phyloP scores from a whole-genome alignment of 92 coral and sea anemone genomes.

The Zoanthus gigantus region DNA sequence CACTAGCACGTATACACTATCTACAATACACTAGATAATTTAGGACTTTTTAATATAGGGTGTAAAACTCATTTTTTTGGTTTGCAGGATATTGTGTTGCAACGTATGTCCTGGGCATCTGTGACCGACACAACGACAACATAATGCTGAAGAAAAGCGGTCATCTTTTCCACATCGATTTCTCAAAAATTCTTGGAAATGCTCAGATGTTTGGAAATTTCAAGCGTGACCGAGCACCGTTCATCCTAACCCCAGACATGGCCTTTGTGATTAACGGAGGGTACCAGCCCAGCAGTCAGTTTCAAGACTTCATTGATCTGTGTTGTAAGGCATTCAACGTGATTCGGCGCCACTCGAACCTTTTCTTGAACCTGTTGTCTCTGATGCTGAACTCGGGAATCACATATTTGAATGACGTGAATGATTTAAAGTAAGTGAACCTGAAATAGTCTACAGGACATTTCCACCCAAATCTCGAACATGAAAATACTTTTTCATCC shows the following conservation, averaged over 20 bases:
- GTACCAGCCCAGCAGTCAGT: constrained; percentile 94
- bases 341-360: constrained; percentile 92
- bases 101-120: constrained; percentile 95
- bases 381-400: constrained; percentile 98
- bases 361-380: constrained; percentile 86
- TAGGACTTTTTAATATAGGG: not conserved
- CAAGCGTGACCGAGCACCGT: constrained; percentile 99
- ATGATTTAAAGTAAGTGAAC: constrained; percentile 67
- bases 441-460: too few relatives aligned
- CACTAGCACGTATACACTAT: not conserved
- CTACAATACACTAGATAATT: not conserved
- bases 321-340: constrained; percentile 96
- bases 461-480: too few relatives aligned
- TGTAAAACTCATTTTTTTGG: not conserved
- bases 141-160: constrained; percentile 98
- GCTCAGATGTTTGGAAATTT: constrained; percentile 99
- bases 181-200: constrained; percentile 97
- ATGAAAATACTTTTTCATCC: too few relatives aligned
- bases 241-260: constrained; percentile 98
- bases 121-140: constrained; percentile 99
- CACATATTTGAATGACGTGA: constrained; percentile 75
- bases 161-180: constrained; percentile 96
- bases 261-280: constrained; percentile 99
- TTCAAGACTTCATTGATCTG: constrained; percentile 96
- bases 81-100: constrained; percentile 93